These are phyloP conservation scores for Sphyrna mokarran DNA, from an alignment of 2,113 vertebrate species.

Conservation along the genomic window DNA sequence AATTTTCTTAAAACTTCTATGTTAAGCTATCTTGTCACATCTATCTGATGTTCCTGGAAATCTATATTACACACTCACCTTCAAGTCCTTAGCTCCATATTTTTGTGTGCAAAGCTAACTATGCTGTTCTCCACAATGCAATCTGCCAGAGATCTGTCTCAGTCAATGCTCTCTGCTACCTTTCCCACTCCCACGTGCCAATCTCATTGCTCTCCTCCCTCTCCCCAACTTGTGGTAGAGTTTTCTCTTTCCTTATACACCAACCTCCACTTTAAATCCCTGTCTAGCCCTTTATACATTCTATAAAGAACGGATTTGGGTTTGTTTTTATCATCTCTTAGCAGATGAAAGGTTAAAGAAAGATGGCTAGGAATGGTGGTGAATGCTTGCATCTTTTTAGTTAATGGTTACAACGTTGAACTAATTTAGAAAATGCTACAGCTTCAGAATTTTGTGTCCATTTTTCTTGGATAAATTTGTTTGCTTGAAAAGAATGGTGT, in stretches of 20 bases:
- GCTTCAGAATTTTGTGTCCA: neutral
- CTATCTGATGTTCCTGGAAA: neutral
- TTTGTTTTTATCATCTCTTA: neutral
- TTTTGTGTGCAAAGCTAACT: neutral
- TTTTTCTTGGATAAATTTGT: conserved; percentile 18
- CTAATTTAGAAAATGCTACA: neutral
- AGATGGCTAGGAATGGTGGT: neutral
- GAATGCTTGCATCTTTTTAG: neutral
- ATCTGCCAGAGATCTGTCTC: neutral
- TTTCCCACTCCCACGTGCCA: neutral
- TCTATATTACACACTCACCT: neutral
- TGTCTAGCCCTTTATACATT: too few relatives aligned
- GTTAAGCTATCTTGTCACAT: neutral
- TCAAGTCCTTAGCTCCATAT: neutral
- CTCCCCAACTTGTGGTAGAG: neutral
- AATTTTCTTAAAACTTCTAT: neutral
- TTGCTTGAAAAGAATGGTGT: neutral
- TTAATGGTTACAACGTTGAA: neutral
- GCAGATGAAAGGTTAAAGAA: neutral
- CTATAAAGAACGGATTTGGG: neutral
- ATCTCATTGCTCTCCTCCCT: neutral
- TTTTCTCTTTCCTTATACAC: neutral
- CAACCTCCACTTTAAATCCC: neutral
- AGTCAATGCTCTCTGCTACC: neutral
- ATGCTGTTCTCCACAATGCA: neutral